A percentile compares a stretch with the other conserved stretches of the same genome.
Conservation (phyloP, 1,140 invertebrate genomes). For the Drosophila teissieri region DNA sequence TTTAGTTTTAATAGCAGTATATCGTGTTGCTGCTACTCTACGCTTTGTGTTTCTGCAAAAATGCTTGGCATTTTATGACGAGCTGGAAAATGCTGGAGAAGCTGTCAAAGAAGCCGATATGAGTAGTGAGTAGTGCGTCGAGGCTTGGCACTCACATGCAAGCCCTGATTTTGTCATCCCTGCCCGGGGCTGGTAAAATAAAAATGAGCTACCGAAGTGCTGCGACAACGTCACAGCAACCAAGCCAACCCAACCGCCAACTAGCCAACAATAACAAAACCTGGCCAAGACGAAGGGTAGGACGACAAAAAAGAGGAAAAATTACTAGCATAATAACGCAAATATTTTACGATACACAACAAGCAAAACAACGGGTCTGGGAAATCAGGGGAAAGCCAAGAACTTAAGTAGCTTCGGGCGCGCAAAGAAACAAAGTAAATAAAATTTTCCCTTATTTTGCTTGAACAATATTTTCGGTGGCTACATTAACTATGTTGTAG, state of each 20-base stretch:
- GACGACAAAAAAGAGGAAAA: constrained; percentile 48
- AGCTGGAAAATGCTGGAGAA: constrained; percentile 25
- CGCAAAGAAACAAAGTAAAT: constrained; percentile 75
- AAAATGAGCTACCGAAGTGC: constrained; percentile 74
- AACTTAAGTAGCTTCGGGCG: constrained; percentile 76
- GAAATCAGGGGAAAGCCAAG: constrained; percentile 67
- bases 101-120: constrained; percentile 9
- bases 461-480: constrained; percentile 14
- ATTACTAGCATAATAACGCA: constrained; percentile 83
- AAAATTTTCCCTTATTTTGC: constrained; percentile 72
- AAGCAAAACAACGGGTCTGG: constrained; percentile 40
- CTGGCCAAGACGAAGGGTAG: not conserved
- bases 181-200: constrained; percentile 63
- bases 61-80: constrained; percentile 73
- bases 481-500: not conserved
- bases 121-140: constrained; percentile 1
- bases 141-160: constrained; percentile 43
- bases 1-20: constrained; percentile 65
- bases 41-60: constrained; percentile 44
- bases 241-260: constrained; percentile 37
- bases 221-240: constrained; percentile 24
- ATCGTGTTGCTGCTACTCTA: constrained; percentile 25
- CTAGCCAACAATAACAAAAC: constrained; percentile 17
- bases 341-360: constrained; percentile 76
- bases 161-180: constrained; percentile 69